Evolutionary conservation across 2,888 invertebrate genomes (phyloP), one percentile per base, ranked within the genome.

Genomic region (Callyntrura sp.): DNA sequence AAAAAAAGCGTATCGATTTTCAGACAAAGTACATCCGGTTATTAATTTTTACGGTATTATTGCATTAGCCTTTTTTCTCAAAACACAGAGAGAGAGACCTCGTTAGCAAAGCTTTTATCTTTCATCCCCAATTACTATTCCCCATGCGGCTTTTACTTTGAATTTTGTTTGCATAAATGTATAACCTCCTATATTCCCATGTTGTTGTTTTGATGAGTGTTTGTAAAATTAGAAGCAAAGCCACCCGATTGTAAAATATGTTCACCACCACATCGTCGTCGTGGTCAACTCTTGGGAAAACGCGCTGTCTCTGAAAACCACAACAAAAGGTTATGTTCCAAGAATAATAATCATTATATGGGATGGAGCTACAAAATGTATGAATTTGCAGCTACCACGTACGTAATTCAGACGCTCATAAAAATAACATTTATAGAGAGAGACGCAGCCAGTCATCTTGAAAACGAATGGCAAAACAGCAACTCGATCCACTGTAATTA

Each of bases 21-120:
- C 0, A 85, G 70, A 81, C 87, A 81, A 81, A 81, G 70, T 51
- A 55, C 81, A 87, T 87, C 87, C 87, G 87, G 87, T 87, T n/a
- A n/a, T n/a, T n/a, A n/a, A n/a, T n/a, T n/a, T n/a, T n/a, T n/a
- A n/a, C n/a, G n/a, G n/a, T n/a, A n/a, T n/a, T n/a, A 20, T 25
- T 12, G 70, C 28, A 20, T 28, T 25, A 4, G 73, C 20, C 1
- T 73, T 17, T 17, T 5, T 20, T 5, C 65, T 65, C 20, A 25
- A 23, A 25, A 45, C 11, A 45, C 45, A 45, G 11, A 8, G 11
- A 45, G 2, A 20, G 6, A 73, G 73, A 73, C 43, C 43, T 73
- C 23, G 73, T 20, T 48, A 73, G 14, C n/a, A 68, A n/a, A 68
- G 23, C 14, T 4, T 48, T 73, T 73, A 73, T 73, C 48, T 73